Evolutionary conservation across 1,140 invertebrate species (phyloP).

Genomic region (Propsilocerus akamusi): DNA sequence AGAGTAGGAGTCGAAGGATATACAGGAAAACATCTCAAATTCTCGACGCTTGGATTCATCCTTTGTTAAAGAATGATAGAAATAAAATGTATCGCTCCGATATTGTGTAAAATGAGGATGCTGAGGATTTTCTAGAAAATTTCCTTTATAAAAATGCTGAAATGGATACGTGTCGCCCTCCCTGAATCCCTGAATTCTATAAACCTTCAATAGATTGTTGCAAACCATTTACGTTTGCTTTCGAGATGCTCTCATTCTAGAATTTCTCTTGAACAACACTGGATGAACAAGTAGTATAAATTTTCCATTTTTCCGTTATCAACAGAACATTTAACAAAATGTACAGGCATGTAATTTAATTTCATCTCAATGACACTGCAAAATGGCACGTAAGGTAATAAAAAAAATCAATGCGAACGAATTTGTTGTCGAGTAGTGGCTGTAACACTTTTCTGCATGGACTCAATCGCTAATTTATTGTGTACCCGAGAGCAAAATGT

Average conservation of each 20-base stretch:
- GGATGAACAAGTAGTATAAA: neutral
- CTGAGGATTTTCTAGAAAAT: too few relatives aligned
- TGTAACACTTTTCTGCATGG: too few relatives aligned
- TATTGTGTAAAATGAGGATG: too few relatives aligned
- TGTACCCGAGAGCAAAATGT: too few relatives aligned
- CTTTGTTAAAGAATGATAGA: neutral
- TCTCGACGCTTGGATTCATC: neutral
- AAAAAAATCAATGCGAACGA: neutral
- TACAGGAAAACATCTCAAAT: neutral
- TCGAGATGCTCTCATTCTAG: neutral
- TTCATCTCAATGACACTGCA: slow-evolving; percentile 1
- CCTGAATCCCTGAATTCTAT: too few relatives aligned
- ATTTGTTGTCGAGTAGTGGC: too few relatives aligned
- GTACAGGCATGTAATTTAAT: neutral
- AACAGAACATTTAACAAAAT: neutral
- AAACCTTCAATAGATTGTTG: too few relatives aligned
- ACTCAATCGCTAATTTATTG: too few relatives aligned
- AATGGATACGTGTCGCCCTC: too few relatives aligned
- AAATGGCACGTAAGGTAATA: slow-evolving; percentile 1
- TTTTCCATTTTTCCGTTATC: neutral
- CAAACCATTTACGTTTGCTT: too few relatives aligned
- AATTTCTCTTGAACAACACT: neutral
- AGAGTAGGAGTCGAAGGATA: neutral
- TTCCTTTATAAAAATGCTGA: too few relatives aligned
- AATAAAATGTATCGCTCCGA: too few relatives aligned